A percentile compares a stretch with the other conserved stretches of the same genome.
These are phyloP conservation scores for Macrobrachium nipponense DNA, from an alignment of 1,140 invertebrate genomes.

Conservation along the genomic window DNA sequence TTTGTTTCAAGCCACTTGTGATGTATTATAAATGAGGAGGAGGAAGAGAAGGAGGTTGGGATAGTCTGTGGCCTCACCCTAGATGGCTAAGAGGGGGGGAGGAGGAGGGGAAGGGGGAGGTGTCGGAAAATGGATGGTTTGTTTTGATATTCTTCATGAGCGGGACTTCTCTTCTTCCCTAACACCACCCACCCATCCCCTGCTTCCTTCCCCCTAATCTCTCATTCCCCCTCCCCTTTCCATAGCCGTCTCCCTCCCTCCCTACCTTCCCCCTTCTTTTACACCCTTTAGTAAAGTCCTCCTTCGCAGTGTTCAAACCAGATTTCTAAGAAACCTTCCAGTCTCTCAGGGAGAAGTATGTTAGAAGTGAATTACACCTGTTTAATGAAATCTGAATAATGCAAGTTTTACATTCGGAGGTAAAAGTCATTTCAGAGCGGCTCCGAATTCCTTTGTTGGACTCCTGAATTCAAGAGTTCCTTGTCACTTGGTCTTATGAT, in stretches of 20 bases:
- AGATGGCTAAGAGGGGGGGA: not conserved
- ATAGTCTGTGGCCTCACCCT: not conserved
- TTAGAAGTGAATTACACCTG: no score
- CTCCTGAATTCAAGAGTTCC: no score
- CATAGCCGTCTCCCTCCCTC: not conserved
- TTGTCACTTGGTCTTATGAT: no score
- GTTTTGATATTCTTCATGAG: slow-evolving; percentile 52
- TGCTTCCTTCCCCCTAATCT: not conserved
- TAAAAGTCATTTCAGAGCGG: no score
- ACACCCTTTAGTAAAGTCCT: no score
- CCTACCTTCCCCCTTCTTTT: not conserved
- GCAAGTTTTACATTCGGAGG: no score
- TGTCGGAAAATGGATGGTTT: slow-evolving; percentile 56
- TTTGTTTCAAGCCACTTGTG: slow-evolving; percentile 36
- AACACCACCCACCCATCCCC: not conserved
- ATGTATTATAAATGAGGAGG: slow-evolving; percentile 9
- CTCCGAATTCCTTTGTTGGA: no score
- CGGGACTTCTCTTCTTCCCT: not conserved
- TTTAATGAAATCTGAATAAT: no score
- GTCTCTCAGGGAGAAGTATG: no score
- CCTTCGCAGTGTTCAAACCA: no score
- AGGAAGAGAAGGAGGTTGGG: slow-evolving; percentile 8
- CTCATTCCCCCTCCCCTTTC: not conserved
- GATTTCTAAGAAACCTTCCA: no score
- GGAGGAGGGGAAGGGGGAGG: slow-evolving; percentile 14